Conservation (phyloP, 2,113 vertebrate genomes). For the Lagopus leucura region DNA sequence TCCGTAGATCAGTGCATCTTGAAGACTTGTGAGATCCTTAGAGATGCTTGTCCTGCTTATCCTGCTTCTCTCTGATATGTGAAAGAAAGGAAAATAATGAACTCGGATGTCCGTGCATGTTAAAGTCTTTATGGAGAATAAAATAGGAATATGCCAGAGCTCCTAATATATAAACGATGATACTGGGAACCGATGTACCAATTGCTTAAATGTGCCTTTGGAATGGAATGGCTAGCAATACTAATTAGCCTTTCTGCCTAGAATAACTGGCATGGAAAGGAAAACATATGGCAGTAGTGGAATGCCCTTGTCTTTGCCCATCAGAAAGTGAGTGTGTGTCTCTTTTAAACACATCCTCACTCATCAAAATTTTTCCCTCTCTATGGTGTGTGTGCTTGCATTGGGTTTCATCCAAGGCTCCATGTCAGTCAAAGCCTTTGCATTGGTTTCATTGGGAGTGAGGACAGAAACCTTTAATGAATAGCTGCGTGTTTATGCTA, state of each 20-base stretch:
- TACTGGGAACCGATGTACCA: background rate
- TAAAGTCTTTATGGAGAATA: background rate
- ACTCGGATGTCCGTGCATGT: background rate
- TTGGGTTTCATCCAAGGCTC: background rate
- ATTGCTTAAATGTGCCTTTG: background rate
- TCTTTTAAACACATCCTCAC: rapidly evolving
- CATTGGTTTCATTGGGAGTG: background rate
- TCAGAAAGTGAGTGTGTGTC: background rate
- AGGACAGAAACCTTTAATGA: background rate
- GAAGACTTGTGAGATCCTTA: background rate
- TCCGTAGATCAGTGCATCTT: background rate
- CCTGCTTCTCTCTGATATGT: background rate
- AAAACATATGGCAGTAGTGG: background rate
- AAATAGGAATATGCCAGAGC: background rate
- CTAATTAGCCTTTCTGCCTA: background rate
- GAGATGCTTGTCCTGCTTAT: background rate
- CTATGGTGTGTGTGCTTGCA: background rate
- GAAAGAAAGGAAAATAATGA: background rate
- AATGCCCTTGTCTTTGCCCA: background rate
- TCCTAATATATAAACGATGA: background rate
- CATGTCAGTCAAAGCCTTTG: background rate
- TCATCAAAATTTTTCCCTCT: background rate
- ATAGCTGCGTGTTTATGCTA: background rate
- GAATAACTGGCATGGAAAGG: background rate
- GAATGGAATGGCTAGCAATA: background rate